phyloP scores from a whole-genome alignment of 2,113 vertebrate genomes.

The Bos taurus region ARS-UCD2.0 NC_037336.1:34571501-34572000 shows the following conservation, averaged over 20 bases:
- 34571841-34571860: background rate
- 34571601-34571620: background rate
- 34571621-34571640: background rate
- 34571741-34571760: background rate
- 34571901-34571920: background rate
- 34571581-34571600: background rate
- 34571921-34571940: background rate
- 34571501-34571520: background rate
- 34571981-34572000: background rate
- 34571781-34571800: background rate
- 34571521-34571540: background rate
- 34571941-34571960: background rate
- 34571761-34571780: background rate
- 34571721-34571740: background rate
- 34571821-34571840: background rate
- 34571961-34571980: background rate
- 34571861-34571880: background rate
- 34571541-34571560: background rate
- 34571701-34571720: background rate
- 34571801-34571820: background rate
- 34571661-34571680: background rate
- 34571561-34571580: background rate
- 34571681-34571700: background rate
- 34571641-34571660: background rate
- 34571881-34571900: background rate